phyloP scores from a whole-genome alignment of 2,888 invertebrate genomes.

The Apantesis nais region DNA sequence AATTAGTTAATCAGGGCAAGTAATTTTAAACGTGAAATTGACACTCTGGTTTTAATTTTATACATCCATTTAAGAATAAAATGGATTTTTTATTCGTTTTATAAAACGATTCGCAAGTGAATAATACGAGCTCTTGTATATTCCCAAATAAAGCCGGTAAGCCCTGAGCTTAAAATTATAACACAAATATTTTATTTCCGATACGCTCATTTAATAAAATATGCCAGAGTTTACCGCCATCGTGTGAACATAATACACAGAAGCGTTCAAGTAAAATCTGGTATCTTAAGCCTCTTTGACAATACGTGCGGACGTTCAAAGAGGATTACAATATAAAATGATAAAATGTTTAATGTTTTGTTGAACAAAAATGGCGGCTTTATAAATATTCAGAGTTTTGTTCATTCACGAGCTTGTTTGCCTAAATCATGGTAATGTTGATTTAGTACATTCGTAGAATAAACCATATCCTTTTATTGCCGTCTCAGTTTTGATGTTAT shows the following conservation, averaged over 20 bases:
- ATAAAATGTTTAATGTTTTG: background rate
- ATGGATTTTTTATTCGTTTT: background rate
- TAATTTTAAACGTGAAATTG: too few relatives aligned
- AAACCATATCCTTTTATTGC: background rate
- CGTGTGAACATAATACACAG: constrained; percentile 4
- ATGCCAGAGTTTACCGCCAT: background rate
- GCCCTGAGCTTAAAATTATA: background rate
- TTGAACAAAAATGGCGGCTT: background rate
- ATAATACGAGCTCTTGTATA: background rate
- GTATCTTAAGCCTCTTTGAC: constrained; percentile 12
- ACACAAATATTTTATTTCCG: background rate
- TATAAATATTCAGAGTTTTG: background rate
- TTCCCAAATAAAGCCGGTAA: background rate
- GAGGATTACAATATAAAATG: constrained; percentile 8
- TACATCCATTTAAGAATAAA: background rate
- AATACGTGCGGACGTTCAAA: constrained; percentile 5
- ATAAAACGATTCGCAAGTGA: background rate
- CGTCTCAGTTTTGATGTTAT: background rate
- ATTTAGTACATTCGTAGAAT: background rate
- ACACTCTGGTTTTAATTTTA: background rate
- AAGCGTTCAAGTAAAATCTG: constrained; percentile 8
- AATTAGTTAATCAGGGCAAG: too few relatives aligned
- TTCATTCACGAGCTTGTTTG: background rate
- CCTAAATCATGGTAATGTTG: background rate
- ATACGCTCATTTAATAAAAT: background rate